Percentiles rank a stretch among this genome's conserved stretches.
phyloP scores from a whole-genome alignment of 2,797 vertebrate genomes.

The Xenops minutus region DNA sequence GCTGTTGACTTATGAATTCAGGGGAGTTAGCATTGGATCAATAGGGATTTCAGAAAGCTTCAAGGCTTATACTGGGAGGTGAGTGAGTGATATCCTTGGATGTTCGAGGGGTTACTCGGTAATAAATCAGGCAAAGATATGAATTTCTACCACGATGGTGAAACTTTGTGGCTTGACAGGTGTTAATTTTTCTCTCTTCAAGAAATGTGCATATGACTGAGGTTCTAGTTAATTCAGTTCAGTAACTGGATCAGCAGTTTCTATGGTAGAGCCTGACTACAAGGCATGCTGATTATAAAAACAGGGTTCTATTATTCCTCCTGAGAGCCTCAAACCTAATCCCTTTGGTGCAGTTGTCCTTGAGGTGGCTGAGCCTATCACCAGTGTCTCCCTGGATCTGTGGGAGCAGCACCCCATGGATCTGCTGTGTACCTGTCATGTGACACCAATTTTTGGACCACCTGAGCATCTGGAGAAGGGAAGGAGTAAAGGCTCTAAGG shows the following conservation, averaged over 20 bases:
- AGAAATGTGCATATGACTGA: background rate
- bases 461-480: background rate
- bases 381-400: background rate
- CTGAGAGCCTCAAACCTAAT: background rate
- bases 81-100: background rate
- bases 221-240: background rate
- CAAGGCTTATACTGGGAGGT: background rate
- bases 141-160: background rate
- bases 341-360: fast-evolving
- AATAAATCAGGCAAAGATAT: background rate
- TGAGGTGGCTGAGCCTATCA: background rate
- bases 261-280: background rate
- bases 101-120: background rate
- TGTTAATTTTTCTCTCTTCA: background rate
- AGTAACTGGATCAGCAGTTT: background rate
- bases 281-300: background rate
- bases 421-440: fast-evolving
- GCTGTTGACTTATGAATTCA: conserved; percentile 36
- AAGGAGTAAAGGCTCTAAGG: background rate
- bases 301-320: background rate
- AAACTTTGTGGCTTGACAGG: background rate
- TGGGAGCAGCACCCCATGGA: background rate
- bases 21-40: background rate
- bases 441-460: background rate
- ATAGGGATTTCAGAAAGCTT: conserved; percentile 2